Percentiles rank a stretch among this genome's conserved stretches.
phyloP scores from a whole-genome alignment of 2,888 invertebrate species.

The Cephus pygmeus region DNA sequence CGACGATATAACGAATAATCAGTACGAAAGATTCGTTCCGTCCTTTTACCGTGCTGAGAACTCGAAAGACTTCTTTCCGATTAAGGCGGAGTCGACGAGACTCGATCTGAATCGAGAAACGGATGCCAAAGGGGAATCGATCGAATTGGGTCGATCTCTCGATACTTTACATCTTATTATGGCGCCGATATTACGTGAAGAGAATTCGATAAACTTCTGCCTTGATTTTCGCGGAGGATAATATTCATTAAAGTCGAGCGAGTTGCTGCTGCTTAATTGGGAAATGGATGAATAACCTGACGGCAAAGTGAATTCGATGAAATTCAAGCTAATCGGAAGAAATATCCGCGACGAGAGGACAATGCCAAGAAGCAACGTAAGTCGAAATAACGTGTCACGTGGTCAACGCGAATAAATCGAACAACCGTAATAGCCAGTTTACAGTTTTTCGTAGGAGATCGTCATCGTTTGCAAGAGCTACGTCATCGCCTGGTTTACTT shows the following conservation, averaged over 20 bases:
- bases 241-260: background rate
- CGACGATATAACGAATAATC: background rate
- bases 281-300: background rate
- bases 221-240: background rate
- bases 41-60: background rate
- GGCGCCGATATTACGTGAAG: background rate
- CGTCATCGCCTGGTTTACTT: constrained; percentile 56
- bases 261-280: background rate
- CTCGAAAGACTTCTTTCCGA: background rate
- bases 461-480: constrained; percentile 32
- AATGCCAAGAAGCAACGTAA: background rate
- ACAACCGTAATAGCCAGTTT: background rate
- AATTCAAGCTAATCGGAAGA: background rate
- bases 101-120: background rate
- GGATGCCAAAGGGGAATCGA: background rate
- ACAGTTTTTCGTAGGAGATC: background rate
- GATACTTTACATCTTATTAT: background rate
- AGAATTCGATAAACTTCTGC: background rate
- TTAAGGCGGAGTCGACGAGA: background rate
- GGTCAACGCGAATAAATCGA: too few species aligned
- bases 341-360: background rate
- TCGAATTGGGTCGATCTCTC: background rate
- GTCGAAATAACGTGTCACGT: background rate
- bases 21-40: background rate
- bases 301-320: background rate